Base-by-base conservation (phyloP, 2,113 vertebrate species). In the Tamias sibiricus region DNA sequence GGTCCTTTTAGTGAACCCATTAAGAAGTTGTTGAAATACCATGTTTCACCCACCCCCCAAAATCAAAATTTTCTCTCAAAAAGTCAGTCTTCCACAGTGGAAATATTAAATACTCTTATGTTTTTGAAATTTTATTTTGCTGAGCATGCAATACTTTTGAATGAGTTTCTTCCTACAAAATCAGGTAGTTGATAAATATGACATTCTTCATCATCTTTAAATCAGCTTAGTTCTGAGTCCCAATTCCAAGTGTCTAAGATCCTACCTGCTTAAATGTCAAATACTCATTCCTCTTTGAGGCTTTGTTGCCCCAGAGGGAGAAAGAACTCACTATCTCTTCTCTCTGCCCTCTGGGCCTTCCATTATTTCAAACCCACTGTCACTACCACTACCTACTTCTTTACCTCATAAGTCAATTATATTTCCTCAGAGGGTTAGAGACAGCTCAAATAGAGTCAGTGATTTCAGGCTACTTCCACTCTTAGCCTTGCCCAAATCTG, bases 91-190 rank as follows among this genome's bases (percentile, higher is more conserved):
- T 81, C 49, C 24, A 49, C 52, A 64, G 6, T 64, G 57, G 24
- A 71, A 89, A 71, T 76, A 35, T 20, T 90, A 44, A 81, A 44
- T 16, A 75, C 35, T 44, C 26, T 47, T 47, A 24, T 75, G 16
- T 26, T 86, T 91, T 80, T 57, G 30, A 79, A 20, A 62, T 66
- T 81, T 94, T 91, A 30, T 83, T 94, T 88, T 37, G n/a, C 35
- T 9, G 2, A 91, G 47, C 17, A 83, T 66, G 32, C 30, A 26
- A 42, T 47, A 69, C 35, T 82, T 92, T 74, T 57, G 37, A 95
- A 57, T 64, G 64, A 62, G 14, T 85, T 32, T 79, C 35, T 79
- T 44, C 57, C 16, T 49, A 79, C 62, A 49, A 71, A 86, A 85
- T 79, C 57, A 81, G 35, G 26, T 71, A 8, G 83, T 40, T 88